Evolutionary conservation across 2,888 invertebrate species (phyloP), one percentile per base, ranked within the genome.

Genomic region (Tryphoninae sp.): DNA sequence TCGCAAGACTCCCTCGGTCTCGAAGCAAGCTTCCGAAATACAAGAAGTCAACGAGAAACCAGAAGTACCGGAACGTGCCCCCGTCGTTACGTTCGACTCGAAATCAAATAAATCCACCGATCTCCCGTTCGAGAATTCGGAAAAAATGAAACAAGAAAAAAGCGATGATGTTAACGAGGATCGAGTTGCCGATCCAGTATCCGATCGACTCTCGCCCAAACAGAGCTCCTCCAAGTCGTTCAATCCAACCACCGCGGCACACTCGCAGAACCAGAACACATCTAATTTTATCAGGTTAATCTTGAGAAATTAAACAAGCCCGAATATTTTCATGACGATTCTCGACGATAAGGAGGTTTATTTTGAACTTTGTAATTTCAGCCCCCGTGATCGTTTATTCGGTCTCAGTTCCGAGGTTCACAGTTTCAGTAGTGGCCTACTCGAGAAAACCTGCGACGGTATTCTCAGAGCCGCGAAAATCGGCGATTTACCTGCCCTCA

Each of bases 381-480:
- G 92, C 84, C 89, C 92, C 2, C 87, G 91, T 2, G 92, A 92
- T 77, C 87, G 92, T 71, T 87, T 92, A 4, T 92, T 92, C 80
- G 88, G 92, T 13, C 83, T 92, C 26, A 89, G 90, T 78, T 87
- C 91, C n/a, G 90, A 91, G 67, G 91, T 92, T 58, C 90, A 91
- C 78, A 86, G 86, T 7, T 90, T 92, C 85, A 90, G 84, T 93
- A 96, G 96, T 92, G 95, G 96, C 92, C 94, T 96, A 89, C 93
- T 96, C 91, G 96, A 97, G 93, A 96, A 95, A 93, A 95, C 96
- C 87, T 95, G 96, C 87, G 97, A 97, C 92, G 95, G 95, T 87
- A 94, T 97, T 87, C 93, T 97, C 87, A 95, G 95, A 93, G 97
- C 97, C 83, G 97, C 97, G 64, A 97, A 96, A 94, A 93, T 94